phyloP scores from a whole-genome alignment of 2,113 vertebrate genomes.

The Malaclemys terrapin region DNA sequence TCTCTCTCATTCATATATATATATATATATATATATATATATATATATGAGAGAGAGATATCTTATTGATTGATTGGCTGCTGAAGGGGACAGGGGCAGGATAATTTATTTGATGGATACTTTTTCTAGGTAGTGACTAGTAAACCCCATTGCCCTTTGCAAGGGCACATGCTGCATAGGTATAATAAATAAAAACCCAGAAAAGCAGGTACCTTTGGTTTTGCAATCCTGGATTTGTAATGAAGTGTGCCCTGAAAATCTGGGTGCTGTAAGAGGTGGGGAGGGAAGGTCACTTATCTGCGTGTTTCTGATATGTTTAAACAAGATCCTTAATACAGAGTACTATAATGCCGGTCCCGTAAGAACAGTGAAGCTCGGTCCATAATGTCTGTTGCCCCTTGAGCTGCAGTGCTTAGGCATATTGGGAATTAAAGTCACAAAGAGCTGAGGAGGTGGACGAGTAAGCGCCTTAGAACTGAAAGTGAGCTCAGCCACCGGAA shows the following conservation, averaged over 20 bases:
- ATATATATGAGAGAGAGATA: neutral
- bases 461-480: neutral
- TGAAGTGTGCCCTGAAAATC: neutral
- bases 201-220: neutral
- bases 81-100: neutral
- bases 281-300: neutral
- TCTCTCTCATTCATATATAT: neutral
- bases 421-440: neutral
- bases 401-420: no score
- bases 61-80: neutral
- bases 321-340: neutral
- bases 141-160: conserved; percentile 35
- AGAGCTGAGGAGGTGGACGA: neutral
- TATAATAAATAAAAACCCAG: neutral
- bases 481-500: neutral
- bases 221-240: neutral
- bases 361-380: neutral
- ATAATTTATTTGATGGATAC: conserved; percentile 31
- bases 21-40: neutral
- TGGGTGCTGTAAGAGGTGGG: no score
- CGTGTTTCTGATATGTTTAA: neutral
- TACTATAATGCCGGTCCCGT: neutral
- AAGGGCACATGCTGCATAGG: neutral
- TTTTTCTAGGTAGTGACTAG: neutral
- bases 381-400: neutral